Conservation (phyloP, 2,888 invertebrate genomes). For the Ichneumon xanthorius region DNA sequence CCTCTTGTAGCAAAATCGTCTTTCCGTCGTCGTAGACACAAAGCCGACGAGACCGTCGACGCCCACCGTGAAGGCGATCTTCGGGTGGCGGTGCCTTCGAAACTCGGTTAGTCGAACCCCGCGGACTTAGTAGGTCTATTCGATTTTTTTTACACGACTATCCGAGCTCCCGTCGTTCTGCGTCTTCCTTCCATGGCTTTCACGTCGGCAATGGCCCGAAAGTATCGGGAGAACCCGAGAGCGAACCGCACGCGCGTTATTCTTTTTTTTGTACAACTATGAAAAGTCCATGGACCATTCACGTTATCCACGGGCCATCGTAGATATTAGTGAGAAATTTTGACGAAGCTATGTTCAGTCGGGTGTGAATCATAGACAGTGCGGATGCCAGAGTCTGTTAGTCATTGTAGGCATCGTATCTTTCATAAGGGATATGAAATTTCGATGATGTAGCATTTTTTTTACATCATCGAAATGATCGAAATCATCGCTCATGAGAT, state of each 20-base stretch:
- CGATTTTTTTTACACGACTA: slow-evolving; percentile 8
- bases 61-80: slow-evolving; percentile 58
- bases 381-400: not conserved
- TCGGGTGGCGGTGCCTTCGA: slow-evolving; percentile 21
- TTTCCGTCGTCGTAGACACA: slow-evolving; percentile 46
- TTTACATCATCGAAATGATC: no score
- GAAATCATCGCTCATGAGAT: no score
- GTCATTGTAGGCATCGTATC: not conserved
- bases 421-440: not conserved
- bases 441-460: not conserved
- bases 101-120: slow-evolving; percentile 28
- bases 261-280: not conserved
- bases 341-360: not conserved
- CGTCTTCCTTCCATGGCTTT: slow-evolving; percentile 21
- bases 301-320: not conserved
- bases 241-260: slow-evolving; percentile 8
- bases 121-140: slow-evolving; percentile 2
- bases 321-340: not conserved
- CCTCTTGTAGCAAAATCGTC: slow-evolving; percentile 45
- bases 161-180: slow-evolving; percentile 32
- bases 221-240: slow-evolving; percentile 22
- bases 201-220: slow-evolving; percentile 23
- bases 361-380: not conserved
- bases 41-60: slow-evolving; percentile 40
- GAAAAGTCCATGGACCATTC: not conserved